These are phyloP conservation scores for Stenopsyche tienmushanensis DNA, from an alignment of 1,140 invertebrate species.

Conservation along the genomic window DNA sequence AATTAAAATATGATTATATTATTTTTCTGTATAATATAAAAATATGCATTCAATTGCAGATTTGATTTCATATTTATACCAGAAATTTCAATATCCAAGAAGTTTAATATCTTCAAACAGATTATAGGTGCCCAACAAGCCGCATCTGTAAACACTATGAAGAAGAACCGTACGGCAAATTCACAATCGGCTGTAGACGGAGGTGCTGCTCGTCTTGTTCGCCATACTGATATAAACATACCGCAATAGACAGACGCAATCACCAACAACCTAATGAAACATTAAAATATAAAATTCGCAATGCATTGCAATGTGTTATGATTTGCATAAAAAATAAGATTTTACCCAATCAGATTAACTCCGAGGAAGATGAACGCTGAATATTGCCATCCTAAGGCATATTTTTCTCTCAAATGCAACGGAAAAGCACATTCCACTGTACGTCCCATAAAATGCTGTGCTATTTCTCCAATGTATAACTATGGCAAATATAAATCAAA, in stretches of 20 bases:
- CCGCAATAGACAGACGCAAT: slow-evolving; percentile 65
- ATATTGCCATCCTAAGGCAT: slow-evolving; percentile 71
- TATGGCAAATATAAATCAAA: slow-evolving; percentile 37
- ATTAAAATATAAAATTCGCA: too few relatives aligned
- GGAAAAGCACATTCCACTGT: slow-evolving; percentile 73
- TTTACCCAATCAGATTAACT: slow-evolving; percentile 64
- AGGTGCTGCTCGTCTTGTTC: slow-evolving; percentile 61
- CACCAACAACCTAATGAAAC: slow-evolving; percentile 56
- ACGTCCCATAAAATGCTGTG: slow-evolving; percentile 67
- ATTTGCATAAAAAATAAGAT: slow-evolving; percentile 12
- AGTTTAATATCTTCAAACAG: slow-evolving; percentile 65
- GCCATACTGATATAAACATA: slow-evolving; percentile 66
- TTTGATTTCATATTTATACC: slow-evolving; percentile 43
- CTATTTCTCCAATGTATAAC: slow-evolving; percentile 64
- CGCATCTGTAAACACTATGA: slow-evolving; percentile 74
- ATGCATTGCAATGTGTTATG: background rate
- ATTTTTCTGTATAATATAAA: background rate
- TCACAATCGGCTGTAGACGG: slow-evolving; percentile 64
- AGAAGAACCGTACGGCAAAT: slow-evolving; percentile 71
- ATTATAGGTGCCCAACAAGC: slow-evolving; percentile 77
- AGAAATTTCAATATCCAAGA: slow-evolving; percentile 58
- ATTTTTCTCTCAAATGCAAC: slow-evolving; percentile 71
- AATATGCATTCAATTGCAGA: background rate
- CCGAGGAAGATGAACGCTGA: slow-evolving; percentile 72
- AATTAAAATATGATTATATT: slow-evolving; percentile 27